A percentile compares a stretch with the other conserved stretches of the same genome.
phyloP scores from a whole-genome alignment of 2,888 invertebrate species.

The Temnothorax unifasciatus region DNA sequence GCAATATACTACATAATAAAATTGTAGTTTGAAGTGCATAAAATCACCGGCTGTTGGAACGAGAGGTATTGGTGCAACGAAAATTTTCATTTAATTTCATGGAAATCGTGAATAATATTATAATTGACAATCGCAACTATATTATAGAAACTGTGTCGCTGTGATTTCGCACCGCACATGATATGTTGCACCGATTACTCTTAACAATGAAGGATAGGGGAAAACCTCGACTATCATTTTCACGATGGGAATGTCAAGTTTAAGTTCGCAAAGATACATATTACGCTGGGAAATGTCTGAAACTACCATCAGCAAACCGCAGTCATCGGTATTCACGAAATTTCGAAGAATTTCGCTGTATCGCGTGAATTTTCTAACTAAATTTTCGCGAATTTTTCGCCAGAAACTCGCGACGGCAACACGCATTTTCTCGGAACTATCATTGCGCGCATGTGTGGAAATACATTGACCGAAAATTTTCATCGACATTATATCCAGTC shows the following conservation, averaged over 20 bases:
- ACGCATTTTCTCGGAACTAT: background rate
- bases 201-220: constrained; percentile 4
- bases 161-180: constrained; percentile 1
- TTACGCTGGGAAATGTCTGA: constrained; percentile 5
- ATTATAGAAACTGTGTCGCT: constrained; percentile 3
- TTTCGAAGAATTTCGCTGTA: constrained; percentile 6
- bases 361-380: background rate
- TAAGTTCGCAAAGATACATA: background rate
- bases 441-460: background rate
- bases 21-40: constrained; percentile 8
- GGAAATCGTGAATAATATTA: constrained; percentile 27
- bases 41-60: background rate
- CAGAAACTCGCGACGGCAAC: background rate
- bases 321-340: constrained; percentile 17
- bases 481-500: background rate
- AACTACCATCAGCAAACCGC: constrained; percentile 3
- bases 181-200: constrained; percentile 29
- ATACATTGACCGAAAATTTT: background rate
- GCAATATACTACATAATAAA: background rate
- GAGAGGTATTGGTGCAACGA: background rate
- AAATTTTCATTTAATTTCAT: constrained; percentile 31
- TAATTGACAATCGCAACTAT: constrained; percentile 10
- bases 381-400: background rate
- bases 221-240: background rate
- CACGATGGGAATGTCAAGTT: constrained; percentile 16